A percentile compares a stretch with the other conserved stretches of the same genome.
Conservation (phyloP, 2,113 vertebrate genomes). For the Ibidorhyncha struthersii region DNA sequence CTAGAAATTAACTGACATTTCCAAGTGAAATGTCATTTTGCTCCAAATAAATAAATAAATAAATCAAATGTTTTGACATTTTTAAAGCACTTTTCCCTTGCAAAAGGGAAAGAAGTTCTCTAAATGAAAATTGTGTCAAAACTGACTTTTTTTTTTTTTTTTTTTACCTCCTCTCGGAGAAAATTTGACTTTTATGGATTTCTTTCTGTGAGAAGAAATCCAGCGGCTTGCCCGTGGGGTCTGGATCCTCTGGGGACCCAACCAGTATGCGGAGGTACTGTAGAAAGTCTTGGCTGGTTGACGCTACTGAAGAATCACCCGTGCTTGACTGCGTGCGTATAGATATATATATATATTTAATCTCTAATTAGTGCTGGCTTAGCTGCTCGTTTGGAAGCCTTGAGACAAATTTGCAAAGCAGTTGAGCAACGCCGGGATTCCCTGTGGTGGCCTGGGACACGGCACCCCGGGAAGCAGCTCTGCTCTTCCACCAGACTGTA, state of each 20-base stretch:
- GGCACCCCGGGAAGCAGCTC: accelerated
- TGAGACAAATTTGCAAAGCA: background rate
- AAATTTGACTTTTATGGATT: background rate
- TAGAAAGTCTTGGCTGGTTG: background rate
- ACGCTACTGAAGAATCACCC: no score
- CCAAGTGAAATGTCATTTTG: slow-evolving; percentile 66
- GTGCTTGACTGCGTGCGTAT: background rate
- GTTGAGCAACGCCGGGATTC: background rate
- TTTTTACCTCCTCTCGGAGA: background rate
- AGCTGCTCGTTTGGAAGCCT: background rate
- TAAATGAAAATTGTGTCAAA: slow-evolving; percentile 36
- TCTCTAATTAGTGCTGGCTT: background rate
- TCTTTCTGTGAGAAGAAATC: background rate
- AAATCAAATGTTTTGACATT: slow-evolving; percentile 53
- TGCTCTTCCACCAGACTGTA: background rate
- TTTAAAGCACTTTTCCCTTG: slow-evolving; percentile 37
- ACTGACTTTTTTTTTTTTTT: background rate
- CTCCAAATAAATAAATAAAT: slow-evolving; percentile 65
- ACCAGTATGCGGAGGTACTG: background rate
- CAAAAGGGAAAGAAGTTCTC: background rate
- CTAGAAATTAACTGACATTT: slow-evolving; percentile 67
- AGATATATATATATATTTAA: background rate
- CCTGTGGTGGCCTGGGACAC: background rate
- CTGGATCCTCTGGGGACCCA: background rate
- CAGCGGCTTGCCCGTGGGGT: accelerated